Evolutionary conservation across 2,113 vertebrate genomes (phyloP), one percentile per base, ranked within the genome.

Genomic region (Entelurus aequoreus): DNA sequence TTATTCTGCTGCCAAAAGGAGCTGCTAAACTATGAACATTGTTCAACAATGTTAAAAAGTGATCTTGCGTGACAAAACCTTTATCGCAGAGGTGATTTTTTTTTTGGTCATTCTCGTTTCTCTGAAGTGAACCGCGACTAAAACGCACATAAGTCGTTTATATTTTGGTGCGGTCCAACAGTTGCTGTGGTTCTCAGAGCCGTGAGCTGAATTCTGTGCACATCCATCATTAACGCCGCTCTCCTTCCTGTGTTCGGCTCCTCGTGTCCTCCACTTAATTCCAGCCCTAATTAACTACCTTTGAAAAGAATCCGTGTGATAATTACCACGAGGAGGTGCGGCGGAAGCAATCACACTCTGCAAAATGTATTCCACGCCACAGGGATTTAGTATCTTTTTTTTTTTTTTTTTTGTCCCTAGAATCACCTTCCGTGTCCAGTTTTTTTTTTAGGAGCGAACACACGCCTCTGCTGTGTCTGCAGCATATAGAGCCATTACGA

Each of bases 221-320:
- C 70, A 80, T 72, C 71, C 70, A 47, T 72, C 35, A 16, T 69
- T 70, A 84, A 75, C 36, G 38, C 64, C 77, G 62, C 69, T 81
- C 76, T 85, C 68, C 75, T 77, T 80, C 76, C 73, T 71, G 78
- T 77, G 71, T 81, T 86, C 81, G 77, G 77, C 71, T 82, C 77
- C 83, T 85, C 83, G 77, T 86, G 83, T 88, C 86, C 81, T 86
- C 77, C 67, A 86, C 74, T 82, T 88, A 86, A 88, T 83, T 83
- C 69, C 71, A 80, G 63, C 74, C 75, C 79, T 85, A 88, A 88
- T 88, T 88, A 88, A 83, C 82, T 78, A 84, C 76, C 79, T 80
- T 83, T 85, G 85, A 87, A 86, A 84, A 12, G 64, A 71, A 85
- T 82, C 80, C 75, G 75, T 76, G 77, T 37, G 72, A 85, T 87